A percentile compares a stretch with the other conserved stretches of the same genome.
phyloP scores from a whole-genome alignment of 2,888 invertebrate genomes.

The Timandra comae region DNA sequence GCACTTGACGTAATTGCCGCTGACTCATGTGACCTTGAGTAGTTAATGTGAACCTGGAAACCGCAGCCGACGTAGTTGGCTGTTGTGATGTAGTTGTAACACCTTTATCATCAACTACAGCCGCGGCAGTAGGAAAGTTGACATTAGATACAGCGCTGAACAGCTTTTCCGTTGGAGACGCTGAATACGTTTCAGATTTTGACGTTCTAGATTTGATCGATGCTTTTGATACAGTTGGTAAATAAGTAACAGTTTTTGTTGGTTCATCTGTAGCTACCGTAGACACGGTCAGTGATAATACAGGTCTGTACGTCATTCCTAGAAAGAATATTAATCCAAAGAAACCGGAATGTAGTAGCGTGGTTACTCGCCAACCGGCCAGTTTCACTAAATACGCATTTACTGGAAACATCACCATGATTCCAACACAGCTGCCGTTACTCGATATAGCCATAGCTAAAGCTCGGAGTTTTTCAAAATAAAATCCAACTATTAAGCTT shows the following conservation, averaged over 20 bases:
- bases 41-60: constrained; percentile 47
- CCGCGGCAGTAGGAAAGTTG: constrained; percentile 60
- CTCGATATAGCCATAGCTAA: constrained; percentile 42
- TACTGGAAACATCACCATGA: constrained; percentile 50
- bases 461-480: constrained; percentile 58
- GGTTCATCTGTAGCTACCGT: constrained; percentile 46
- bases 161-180: constrained; percentile 34
- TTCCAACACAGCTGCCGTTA: constrained; percentile 54
- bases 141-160: constrained; percentile 39
- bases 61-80: constrained; percentile 36
- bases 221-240: constrained; percentile 49
- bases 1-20: constrained; percentile 52
- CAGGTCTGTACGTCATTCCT: constrained; percentile 54
- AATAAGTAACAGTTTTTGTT: constrained; percentile 57
- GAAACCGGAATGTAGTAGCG: constrained; percentile 54
- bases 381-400: constrained; percentile 45
- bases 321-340: constrained; percentile 50
- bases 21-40: constrained; percentile 47
- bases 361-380: constrained; percentile 54
- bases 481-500: constrained; percentile 59
- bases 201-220: constrained; percentile 28
- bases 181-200: constrained; percentile 24
- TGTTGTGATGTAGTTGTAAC: constrained; percentile 20
- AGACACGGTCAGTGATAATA: constrained; percentile 51
- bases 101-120: constrained; percentile 40